Percentiles rank a stretch among this genome's conserved stretches.
Evolutionary conservation across 2,888 invertebrate species (phyloP).

Genomic region (Crematogaster levior): DNA sequence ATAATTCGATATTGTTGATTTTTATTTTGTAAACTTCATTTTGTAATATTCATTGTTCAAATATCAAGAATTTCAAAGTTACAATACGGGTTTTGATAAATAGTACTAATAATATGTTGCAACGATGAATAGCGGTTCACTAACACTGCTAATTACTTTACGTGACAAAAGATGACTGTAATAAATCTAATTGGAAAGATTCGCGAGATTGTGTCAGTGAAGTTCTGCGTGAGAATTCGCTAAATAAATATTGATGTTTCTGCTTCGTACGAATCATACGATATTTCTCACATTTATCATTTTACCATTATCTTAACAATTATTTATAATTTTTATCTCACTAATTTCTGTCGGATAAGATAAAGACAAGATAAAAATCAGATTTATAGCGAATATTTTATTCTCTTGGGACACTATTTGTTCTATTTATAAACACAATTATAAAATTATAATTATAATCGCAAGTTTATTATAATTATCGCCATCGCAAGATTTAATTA

Average conservation of each 20-base stretch:
- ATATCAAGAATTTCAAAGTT: neutral
- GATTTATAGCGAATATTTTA: neutral
- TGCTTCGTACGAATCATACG: neutral
- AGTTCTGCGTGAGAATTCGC: neutral
- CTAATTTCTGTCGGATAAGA: constrained; percentile 5
- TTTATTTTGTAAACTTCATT: neutral
- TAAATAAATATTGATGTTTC: constrained; percentile 24
- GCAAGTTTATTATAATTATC: neutral
- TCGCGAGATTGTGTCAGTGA: constrained; percentile 18
- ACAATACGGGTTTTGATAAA: neutral
- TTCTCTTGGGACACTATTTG: neutral
- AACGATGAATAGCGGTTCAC: neutral
- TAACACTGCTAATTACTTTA: constrained; percentile 9
- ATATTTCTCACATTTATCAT: neutral
- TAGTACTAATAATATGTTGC: neutral
- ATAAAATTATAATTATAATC: constrained; percentile 16
- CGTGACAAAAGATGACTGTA: neutral
- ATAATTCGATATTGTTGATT: neutral
- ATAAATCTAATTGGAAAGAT: constrained; percentile 26
- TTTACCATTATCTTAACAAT: neutral
- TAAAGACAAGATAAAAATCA: constrained; percentile 7
- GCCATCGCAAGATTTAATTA: neutral
- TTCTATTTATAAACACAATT: constrained; percentile 10
- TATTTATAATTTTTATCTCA: constrained; percentile 23
- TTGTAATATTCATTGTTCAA: neutral